Base-by-base conservation (phyloP, 2,113 vertebrate species). In the Vulpes lagopus region DNA sequence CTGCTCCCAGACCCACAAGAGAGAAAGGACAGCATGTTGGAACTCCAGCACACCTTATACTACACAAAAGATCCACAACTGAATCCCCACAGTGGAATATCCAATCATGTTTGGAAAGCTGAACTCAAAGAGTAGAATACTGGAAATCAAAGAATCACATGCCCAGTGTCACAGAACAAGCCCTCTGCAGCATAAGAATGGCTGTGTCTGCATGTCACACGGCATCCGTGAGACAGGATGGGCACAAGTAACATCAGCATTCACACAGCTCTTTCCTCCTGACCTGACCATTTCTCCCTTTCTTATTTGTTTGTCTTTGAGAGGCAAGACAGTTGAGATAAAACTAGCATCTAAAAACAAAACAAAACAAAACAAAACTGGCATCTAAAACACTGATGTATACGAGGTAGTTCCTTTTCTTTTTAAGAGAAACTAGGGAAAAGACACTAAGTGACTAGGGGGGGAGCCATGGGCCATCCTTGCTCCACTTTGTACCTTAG, bases 181-280 rank as follows among this genome's bases (percentile, higher is more conserved):
- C 73, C 3, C 11, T 14, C 49, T 20, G 57, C 0, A 30, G 8
- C 15, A 0, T 2, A 23, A 76, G 23, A 8, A 16, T 23, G 5
- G 9, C 11, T 11, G 0, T 2, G 25, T 27, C 62, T 59, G 2
- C 23, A 12, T 55, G 51, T 27, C 51, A 3, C 3, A 10, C 1
- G 0, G 10, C 1, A 8, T 85, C 15, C 0, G 4, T 20, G 65
- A 38, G 53, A 59, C 0, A 8, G 23, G 8, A 8, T 1, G 25
- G 12, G 15, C 43, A 17, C 27, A 30, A 69, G 9, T 1, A 9
- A 17, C 60, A 27, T 14, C 35, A 8, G 0, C 17, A n/a, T 2
- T 3, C 3, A 11, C 2, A 0, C 6, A 19, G 57, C 3, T 62
- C 14, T 20, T 22, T 32, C 20, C 64, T 76, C 53, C 49, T 25